These are phyloP conservation scores for Arctocebus calabarensis DNA, from an alignment of 2,797 vertebrate genomes.

Conservation along the genomic window DNA sequence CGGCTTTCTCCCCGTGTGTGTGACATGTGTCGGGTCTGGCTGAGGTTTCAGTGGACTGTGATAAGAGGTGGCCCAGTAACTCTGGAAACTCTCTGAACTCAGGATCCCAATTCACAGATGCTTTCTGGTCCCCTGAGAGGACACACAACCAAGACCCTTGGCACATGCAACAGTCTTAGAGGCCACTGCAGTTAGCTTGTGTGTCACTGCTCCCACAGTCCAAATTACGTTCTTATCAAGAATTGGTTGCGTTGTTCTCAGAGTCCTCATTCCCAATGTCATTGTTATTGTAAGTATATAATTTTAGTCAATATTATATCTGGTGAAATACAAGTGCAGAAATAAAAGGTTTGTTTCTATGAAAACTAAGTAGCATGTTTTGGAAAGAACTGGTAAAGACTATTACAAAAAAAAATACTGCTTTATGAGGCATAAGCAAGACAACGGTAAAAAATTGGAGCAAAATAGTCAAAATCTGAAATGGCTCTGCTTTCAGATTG, in stretches of 20 bases:
- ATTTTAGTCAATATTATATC: neutral
- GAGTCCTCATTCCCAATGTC: constrained; percentile 27
- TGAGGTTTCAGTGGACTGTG: neutral
- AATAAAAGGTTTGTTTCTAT: neutral
- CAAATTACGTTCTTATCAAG: neutral
- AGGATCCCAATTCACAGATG: neutral
- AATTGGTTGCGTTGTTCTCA: neutral
- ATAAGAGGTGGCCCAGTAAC: neutral
- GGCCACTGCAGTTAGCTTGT: too few relatives aligned
- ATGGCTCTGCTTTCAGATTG: neutral
- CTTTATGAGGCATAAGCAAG: neutral
- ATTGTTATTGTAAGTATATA: constrained; percentile 22
- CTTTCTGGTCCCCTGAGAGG: neutral
- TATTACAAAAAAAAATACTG: neutral
- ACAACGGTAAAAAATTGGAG: neutral
- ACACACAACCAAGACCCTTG: neutral
- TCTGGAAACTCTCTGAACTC: neutral
- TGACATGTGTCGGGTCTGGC: neutral
- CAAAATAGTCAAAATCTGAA: neutral
- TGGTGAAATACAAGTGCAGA: constrained; percentile 13
- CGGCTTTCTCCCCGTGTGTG: neutral
- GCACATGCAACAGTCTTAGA: rapidly evolving
- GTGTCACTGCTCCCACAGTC: neutral
- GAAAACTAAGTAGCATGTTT: constrained; percentile 39
- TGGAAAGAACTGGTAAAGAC: constrained; percentile 44